Conservation (phyloP, 1,140 invertebrate genomes). For the Scaptodrosophila lebanonensis region DNA sequence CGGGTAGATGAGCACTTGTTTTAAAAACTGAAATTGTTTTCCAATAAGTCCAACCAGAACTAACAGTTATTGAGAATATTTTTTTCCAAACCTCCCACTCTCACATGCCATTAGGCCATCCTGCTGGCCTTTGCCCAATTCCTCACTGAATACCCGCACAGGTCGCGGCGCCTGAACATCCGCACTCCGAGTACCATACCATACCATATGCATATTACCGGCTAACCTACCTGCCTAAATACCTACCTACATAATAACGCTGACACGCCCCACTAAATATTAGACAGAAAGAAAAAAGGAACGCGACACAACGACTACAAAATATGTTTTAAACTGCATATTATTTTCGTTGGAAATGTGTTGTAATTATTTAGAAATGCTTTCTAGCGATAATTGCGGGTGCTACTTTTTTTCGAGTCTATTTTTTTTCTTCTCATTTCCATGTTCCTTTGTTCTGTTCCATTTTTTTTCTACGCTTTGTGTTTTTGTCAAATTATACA, state of each 20-base stretch:
- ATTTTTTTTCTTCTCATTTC: not conserved
- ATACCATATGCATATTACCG: conserved; percentile 47
- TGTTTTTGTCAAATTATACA: conserved; percentile 72
- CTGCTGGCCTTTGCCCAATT: no score
- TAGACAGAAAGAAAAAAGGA: not conserved
- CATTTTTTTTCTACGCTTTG: conserved; percentile 12
- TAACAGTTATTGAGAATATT: no score
- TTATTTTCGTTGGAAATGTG: conserved; percentile 39
- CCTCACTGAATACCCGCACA: no score
- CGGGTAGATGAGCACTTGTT: no score
- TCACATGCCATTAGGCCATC: no score
- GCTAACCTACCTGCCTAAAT: no score
- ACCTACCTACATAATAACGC: conserved; percentile 39
- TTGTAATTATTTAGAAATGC: conserved; percentile 70
- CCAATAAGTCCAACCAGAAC: no score
- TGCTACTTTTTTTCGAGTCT: conserved; percentile 33
- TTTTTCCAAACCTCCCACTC: no score
- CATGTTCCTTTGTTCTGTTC: conserved; percentile 22
- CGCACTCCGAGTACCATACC: conserved; percentile 9
- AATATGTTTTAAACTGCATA: conserved; percentile 51
- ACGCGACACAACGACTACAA: not conserved
- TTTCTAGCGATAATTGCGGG: conserved; percentile 73
- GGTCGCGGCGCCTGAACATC: no score
- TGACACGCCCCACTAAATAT: conserved; percentile 54
- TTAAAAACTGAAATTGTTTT: no score